phyloP scores from a whole-genome alignment of 2,113 vertebrate species.

The Bettongia penicillata region DNA sequence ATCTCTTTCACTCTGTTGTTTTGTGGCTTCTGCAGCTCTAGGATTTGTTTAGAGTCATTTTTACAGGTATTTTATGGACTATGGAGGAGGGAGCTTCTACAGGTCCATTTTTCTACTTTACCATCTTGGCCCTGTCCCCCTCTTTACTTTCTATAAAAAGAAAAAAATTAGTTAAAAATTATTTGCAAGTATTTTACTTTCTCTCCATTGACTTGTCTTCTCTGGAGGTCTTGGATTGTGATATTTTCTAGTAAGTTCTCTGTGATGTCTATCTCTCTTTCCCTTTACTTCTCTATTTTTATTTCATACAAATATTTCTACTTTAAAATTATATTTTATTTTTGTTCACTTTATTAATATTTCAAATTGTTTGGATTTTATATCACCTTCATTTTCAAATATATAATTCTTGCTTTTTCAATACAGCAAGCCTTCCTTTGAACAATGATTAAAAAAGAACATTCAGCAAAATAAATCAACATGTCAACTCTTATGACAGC shows the following conservation, averaged over 20 bases:
- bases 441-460: too few relatives aligned
- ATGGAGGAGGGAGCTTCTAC: too few relatives aligned
- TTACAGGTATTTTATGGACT: too few relatives aligned
- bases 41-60: too few relatives aligned
- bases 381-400: background rate
- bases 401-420: background rate
- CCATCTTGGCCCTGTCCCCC: too few relatives aligned
- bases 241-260: background rate
- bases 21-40: too few relatives aligned
- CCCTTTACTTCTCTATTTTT: background rate
- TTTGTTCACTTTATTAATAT: background rate
- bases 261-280: background rate
- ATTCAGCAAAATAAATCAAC: too few relatives aligned
- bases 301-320: background rate
- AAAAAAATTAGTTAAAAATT: background rate
- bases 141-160: background rate
- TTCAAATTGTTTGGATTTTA: background rate
- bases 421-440: background rate
- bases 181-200: background rate
- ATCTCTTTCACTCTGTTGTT: too few relatives aligned
- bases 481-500: too few relatives aligned
- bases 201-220: background rate
- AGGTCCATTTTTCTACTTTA: too few relatives aligned
- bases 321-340: background rate
- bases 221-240: background rate